Evolutionary conservation across 2,888 invertebrate species (phyloP).

Genomic region (Liopterus haemorrhoidalis): DNA sequence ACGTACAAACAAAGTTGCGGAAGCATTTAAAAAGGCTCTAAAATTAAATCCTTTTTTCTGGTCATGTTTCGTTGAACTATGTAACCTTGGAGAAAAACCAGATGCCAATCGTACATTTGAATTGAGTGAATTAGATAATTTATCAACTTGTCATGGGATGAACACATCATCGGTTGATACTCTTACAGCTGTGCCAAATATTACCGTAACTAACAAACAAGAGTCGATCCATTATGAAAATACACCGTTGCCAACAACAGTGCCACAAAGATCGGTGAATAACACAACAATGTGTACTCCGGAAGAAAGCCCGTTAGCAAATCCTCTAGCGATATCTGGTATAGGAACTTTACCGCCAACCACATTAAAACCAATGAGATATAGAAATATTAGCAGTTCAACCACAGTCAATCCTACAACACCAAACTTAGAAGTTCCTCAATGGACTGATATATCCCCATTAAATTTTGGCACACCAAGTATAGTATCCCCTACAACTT

Average conservation of each 20-base stretch:
- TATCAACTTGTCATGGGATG: slow-evolving; percentile 63
- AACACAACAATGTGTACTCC: slow-evolving; percentile 39
- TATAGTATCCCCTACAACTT: slow-evolving; percentile 45
- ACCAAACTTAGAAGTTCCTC: no score
- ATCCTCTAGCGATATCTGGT: slow-evolving; percentile 45
- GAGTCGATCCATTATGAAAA: slow-evolving; percentile 43
- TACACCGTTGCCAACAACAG: slow-evolving; percentile 39
- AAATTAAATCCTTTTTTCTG: slow-evolving; percentile 93
- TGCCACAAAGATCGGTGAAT: slow-evolving; percentile 32
- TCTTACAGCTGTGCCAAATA: no score
- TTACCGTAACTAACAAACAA: no score
- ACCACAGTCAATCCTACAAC: no score
- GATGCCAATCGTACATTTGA: slow-evolving; percentile 77
- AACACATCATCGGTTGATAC: no score
- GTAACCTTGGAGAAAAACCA: slow-evolving; percentile 82
- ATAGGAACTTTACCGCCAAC: slow-evolving; percentile 52
- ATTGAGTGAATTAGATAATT: slow-evolving; percentile 60
- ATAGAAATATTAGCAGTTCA: no score
- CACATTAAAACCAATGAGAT: slow-evolving; percentile 46
- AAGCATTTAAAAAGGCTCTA: slow-evolving; percentile 71
- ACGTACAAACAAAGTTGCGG: slow-evolving; percentile 64
- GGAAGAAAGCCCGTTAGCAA: slow-evolving; percentile 47
- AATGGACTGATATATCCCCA: no score
- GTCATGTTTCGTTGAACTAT: slow-evolving; percentile 84
- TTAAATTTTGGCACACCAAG: slow-evolving; percentile 40